Evolutionary conservation across 2,888 invertebrate genomes (phyloP), one percentile per base, ranked within the genome.

Genomic region (Gibbula magus): DNA sequence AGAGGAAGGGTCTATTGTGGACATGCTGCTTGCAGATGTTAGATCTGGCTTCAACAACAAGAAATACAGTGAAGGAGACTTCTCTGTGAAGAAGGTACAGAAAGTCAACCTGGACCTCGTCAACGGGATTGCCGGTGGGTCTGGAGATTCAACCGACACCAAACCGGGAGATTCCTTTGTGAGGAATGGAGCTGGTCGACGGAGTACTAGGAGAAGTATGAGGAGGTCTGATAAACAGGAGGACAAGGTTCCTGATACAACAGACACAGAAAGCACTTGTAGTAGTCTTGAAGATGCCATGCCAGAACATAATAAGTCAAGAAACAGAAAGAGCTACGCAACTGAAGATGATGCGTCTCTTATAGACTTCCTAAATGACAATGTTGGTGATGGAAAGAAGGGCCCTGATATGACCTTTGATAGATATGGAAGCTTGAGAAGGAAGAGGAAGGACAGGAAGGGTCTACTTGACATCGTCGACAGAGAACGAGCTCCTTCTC

Each of bases 11-110:
- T 88, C 88, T 67, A 91, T 91, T 73, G 90, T 92, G n/a, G 91
- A 92, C 74, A 86, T 88, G 84, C 83, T 91, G 25, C 86, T 91
- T 52, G 91, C 91, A 18, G 91, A 92, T 80, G 91, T 92, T 29
- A 83, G 91, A 70, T 90, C 88, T 79, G 91, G 92, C 39, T 91
- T 90, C 79, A 86, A 86, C 1, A 85, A 86, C 75, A 86, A 88
- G 76, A 89, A 88, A 66, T 86, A 86, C 77, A 87, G 84, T 7
- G 89, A 90, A n/a, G 86, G 88, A 20, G 89, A 84, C 79, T 90
- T 91, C 83, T 87, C 88, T 10, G 88, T 91, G 18, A 89, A 87
- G 25, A 91, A 89, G 83, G 88, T 90, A 8, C 86, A 87, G 39
- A 90, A 91, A 80, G 86, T 91, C 22, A 88, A 82, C 67, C 82